Percentiles rank a stretch among this genome's conserved stretches.
These are phyloP conservation scores for Caloenas nicobarica DNA, from an alignment of 2,113 vertebrate species.

Conservation along the genomic window DNA sequence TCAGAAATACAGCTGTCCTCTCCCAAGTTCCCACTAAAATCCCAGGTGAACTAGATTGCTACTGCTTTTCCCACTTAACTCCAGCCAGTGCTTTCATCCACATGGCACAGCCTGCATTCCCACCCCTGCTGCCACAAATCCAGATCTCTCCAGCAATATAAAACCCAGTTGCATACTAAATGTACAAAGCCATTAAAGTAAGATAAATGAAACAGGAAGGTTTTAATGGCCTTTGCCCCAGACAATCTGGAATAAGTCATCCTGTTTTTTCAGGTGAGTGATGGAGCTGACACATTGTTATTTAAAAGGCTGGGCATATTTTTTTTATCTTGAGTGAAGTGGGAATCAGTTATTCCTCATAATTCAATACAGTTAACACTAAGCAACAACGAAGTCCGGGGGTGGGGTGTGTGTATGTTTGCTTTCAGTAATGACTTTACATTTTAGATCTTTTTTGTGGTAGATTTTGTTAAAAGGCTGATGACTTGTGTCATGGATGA, in stretches of 20 bases:
- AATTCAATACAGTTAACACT: neutral
- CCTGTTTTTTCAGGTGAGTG: neutral
- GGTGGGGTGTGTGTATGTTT: fast-evolving
- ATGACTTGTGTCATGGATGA: neutral
- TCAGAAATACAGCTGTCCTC: neutral
- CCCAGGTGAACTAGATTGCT: neutral
- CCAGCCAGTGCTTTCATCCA: neutral
- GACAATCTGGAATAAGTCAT: neutral
- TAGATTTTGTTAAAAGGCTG: neutral
- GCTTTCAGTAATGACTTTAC: neutral
- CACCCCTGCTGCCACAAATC: neutral
- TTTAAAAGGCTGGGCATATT: neutral
- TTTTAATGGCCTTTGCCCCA: neutral
- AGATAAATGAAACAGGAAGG: neutral
- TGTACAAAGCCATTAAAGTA: neutral
- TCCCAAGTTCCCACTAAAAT: neutral
- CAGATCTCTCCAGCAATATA: neutral
- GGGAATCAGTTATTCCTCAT: neutral
- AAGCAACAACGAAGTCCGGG: neutral
- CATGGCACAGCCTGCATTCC: neutral
- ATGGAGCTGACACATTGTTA: fast-evolving
- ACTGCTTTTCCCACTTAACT: neutral
- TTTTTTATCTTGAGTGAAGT: neutral
- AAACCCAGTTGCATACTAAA: neutral
- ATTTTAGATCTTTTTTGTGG: neutral